Evolutionary conservation across 2,797 vertebrate genomes (phyloP).

Genomic region (Labroides dimidiatus): DNA sequence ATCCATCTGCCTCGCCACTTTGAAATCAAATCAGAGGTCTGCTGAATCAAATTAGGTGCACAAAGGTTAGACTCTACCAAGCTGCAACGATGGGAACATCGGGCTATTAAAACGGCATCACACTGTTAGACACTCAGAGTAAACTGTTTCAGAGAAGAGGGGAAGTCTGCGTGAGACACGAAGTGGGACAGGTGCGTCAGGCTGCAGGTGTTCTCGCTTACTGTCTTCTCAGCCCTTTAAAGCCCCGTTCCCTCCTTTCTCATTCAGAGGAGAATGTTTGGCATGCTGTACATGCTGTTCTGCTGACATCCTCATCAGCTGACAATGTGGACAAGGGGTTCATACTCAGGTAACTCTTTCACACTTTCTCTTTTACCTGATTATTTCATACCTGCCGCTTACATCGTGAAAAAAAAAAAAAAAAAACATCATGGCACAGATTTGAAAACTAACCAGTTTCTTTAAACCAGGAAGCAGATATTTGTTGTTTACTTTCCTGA

Average conservation of each 20-base stretch:
- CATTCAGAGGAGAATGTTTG: slow-evolving; percentile 23
- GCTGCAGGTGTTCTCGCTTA: slow-evolving; percentile 18
- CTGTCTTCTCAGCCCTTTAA: not conserved
- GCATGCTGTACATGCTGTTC: slow-evolving; percentile 10
- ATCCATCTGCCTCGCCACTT: slow-evolving; percentile 42
- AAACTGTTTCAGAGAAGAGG: not conserved
- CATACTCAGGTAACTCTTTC: not conserved
- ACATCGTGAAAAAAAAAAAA: no score
- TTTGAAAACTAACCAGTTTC: no score
- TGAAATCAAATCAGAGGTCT: slow-evolving; percentile 38
- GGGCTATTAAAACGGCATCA: not conserved
- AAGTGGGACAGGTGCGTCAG: slow-evolving; percentile 5
- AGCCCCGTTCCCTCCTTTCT: slow-evolving; percentile 11
- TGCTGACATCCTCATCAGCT: slow-evolving; percentile 10
- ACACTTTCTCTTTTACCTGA: no score
- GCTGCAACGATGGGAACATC: not conserved
- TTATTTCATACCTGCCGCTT: not conserved
- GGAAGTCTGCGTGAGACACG: not conserved
- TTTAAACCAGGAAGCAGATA: no score
- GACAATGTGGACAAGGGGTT: slow-evolving; percentile 2
- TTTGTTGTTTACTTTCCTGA: no score
- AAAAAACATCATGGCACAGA: no score
- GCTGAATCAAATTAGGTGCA: slow-evolving; percentile 15
- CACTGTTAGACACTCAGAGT: not conserved
- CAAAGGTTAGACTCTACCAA: not conserved